A percentile compares a stretch with the other conserved stretches of the same genome.
Evolutionary conservation across 2,797 vertebrate genomes (phyloP).

Genomic region (Typhlichthys eigenmanni): DNA sequence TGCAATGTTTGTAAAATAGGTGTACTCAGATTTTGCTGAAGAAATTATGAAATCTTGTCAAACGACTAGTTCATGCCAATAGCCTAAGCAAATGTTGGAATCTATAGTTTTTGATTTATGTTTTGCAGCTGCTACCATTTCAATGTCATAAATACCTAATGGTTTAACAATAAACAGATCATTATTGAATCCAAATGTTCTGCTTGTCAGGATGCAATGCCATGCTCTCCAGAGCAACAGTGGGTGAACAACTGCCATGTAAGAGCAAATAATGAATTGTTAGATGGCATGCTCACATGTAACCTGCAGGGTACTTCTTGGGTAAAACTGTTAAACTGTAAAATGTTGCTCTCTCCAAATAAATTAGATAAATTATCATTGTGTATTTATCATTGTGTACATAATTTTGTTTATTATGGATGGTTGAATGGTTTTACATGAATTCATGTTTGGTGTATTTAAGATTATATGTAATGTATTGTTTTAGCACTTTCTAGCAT

Average conservation of each 20-base stretch:
- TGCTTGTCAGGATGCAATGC: constrained; percentile 53
- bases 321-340: too few species aligned
- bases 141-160: constrained; percentile 43
- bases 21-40: too few species aligned
- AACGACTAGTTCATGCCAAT: constrained; percentile 15
- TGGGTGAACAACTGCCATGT: constrained; percentile 38
- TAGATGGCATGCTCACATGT: constrained; percentile 22
- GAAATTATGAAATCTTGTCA: constrained; percentile 8
- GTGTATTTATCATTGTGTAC: neutral
- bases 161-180: constrained; percentile 60
- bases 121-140: constrained; percentile 64
- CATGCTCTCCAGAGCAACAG: constrained; percentile 29
- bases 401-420: neutral
- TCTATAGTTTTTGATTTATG: constrained; percentile 61
- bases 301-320: neutral
- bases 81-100: constrained; percentile 41
- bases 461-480: too few species aligned
- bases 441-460: too few species aligned
- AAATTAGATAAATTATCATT: neutral
- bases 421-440: neutral
- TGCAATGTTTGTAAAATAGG: too few species aligned
- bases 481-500: too few species aligned
- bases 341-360: neutral
- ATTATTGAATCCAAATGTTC: constrained; percentile 64
- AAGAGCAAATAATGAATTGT: constrained; percentile 10